Base-by-base conservation (phyloP, 2,797 vertebrate species). In the Tenualosa ilisha region DNA sequence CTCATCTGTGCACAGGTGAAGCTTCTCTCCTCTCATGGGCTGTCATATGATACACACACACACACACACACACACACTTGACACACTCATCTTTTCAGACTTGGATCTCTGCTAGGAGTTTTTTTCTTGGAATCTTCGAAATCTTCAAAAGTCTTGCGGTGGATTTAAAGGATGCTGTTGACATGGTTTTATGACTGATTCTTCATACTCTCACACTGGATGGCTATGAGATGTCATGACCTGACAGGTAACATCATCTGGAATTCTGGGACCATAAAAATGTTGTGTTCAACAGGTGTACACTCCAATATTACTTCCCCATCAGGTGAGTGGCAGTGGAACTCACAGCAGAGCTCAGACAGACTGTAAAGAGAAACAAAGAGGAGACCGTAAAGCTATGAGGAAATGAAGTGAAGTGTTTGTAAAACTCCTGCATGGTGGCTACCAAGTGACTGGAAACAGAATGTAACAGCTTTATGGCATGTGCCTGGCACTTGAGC, bases 1-100 rank as follows among this genome's bases (percentile, higher is more conserved):
- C 24, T 37, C 24, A 9, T 26, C 65, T 72, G 68, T 6, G 91
- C 83, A 86, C 50, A 91, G 84, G 86, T 88, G 86, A 86, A 37
- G 46, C 86, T 84, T 88, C 84, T 85, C 86, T 81, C 63, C 85
- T 81, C 61, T 81, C 84, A 53, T 75, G 82, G 59, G 68, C 31
- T 26, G 68, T 72, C 68, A 75, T 31, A 75, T 11, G 68, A 68
- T 40, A 75, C 15, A 75, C 68, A 72, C 65, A 15, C 65, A 13
- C 63, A 2, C n/a, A 3, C 63, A 2, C 63, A 13, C n/a, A 13
- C 65, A 15, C 65, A 12, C 65, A 12, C 65, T n/a, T 6, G 6
- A 26, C 61, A 8, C n/a, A 24, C 61, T 26, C 61, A n/a, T 3
- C 17, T 56, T 56, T 46, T 46, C 7, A 59, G 54, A 59, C 46